Conservation (phyloP, 2,113 vertebrate genomes). For the Chionomys nivalis region DNA sequence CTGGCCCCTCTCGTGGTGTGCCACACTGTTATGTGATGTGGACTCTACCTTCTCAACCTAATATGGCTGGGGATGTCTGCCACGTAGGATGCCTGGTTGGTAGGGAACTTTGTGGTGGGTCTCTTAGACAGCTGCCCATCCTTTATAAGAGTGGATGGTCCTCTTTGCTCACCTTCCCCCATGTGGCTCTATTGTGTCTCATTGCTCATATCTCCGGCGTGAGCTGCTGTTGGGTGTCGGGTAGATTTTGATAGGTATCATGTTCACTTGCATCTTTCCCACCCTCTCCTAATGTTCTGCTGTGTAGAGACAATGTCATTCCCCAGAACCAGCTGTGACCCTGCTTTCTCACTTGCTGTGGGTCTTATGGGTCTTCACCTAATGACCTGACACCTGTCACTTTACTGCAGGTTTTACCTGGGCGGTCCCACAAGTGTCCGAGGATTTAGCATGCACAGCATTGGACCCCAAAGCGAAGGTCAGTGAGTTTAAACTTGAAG, state of each 20-base stretch:
- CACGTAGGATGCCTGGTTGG: neutral
- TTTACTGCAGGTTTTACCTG: slow-evolving; percentile 92
- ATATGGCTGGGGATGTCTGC: fast-evolving
- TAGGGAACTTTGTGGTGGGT: neutral
- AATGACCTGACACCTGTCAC: fast-evolving
- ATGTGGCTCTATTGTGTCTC: neutral
- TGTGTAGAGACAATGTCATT: neutral
- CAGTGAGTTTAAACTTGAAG: slow-evolving; percentile 50
- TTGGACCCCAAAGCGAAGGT: slow-evolving; percentile 99
- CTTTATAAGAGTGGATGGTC: neutral
- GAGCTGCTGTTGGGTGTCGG: neutral
- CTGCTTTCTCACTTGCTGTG: neutral
- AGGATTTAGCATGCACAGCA: slow-evolving; percentile 99
- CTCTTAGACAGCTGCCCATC: neutral
- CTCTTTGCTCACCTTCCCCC: neutral
- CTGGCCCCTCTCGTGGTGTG: neutral
- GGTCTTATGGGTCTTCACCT: fast-evolving
- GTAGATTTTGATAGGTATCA: neutral
- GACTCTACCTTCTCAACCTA: neutral
- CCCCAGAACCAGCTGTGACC: fast-evolving
- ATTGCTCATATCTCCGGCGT: neutral
- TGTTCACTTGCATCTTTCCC: neutral
- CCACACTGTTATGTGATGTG: neutral
- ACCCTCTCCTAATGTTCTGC: neutral
- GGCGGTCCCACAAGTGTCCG: slow-evolving; percentile 97